Percentiles rank a stretch among this genome's conserved stretches.
phyloP scores from a whole-genome alignment of 2,888 invertebrate genomes.

The Drosophila infuscata region DNA sequence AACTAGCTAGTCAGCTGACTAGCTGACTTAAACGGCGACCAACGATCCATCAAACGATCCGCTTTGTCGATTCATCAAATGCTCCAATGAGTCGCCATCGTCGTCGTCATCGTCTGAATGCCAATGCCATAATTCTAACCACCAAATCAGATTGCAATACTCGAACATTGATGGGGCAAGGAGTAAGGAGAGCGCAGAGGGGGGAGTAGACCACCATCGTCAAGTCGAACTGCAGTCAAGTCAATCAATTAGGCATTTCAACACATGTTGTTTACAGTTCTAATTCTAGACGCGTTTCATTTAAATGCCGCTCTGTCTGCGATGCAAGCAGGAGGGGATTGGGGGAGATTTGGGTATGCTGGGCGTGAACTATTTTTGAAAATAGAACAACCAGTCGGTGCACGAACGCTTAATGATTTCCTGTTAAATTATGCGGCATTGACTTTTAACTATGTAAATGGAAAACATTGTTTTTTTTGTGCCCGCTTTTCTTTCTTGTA shows the following conservation, averaged over 20 bases:
- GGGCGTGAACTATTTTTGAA: conserved; percentile 67
- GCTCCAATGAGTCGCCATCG: conserved; percentile 28
- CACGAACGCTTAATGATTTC: conserved; percentile 67
- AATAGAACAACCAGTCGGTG: conserved; percentile 45
- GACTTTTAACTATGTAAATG: conserved; percentile 63
- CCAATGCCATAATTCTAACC: conserved; percentile 70
- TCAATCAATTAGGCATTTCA: conserved; percentile 80
- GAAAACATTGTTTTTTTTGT: conserved; percentile 25
- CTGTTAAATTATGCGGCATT: conserved; percentile 75
- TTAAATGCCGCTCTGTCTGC: conserved; percentile 69
- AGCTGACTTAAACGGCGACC: conserved; percentile 17
- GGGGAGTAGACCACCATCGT: conserved; percentile 37
- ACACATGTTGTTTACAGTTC: conserved; percentile 81
- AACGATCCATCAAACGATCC: conserved; percentile 51
- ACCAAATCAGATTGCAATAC: conserved; percentile 43
- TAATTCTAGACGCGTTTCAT: conserved; percentile 69
- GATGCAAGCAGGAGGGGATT: not conserved
- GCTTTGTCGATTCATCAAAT: conserved; percentile 54
- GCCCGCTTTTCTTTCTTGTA: not conserved
- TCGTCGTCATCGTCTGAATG: conserved; percentile 45
- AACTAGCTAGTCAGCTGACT: conserved; percentile 16
- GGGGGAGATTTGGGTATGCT: not conserved
- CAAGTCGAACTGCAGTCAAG: conserved; percentile 59
- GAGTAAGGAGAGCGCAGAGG: not conserved
- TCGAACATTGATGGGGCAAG: not conserved